Evolutionary conservation across 2,113 vertebrate species (phyloP), one percentile per base, ranked within the genome.

Genomic region (Mirounga angustirostris): DNA sequence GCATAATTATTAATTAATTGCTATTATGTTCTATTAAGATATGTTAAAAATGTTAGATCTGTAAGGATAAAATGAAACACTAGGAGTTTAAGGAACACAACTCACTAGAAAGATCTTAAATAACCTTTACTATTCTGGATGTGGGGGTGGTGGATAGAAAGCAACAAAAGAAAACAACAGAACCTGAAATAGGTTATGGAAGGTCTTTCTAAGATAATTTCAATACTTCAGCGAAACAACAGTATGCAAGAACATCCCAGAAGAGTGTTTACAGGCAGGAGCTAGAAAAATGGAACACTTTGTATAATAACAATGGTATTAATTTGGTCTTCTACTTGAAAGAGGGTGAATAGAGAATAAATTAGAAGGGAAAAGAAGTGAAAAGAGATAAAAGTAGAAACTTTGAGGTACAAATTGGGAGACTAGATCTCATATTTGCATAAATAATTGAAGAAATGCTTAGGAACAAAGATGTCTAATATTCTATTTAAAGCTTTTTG

Each of bases 281-380:
- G 1, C 28, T 86, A 28, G 36, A 86, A 79, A 89, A 28, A 4
- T 24, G 3, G 36, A 76, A 61, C 13, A 67, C 13, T 33, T 46
- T 79, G 36, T 65, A 2, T 36, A 84, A 69, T 61, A 43, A 83
- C 74, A 78, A 52, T 56, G 15, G 1, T 86, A 33, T 19, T 88
- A 63, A 81, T 71, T 69, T 81, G 4, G 14, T 69, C 85, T 93
- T 89, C 14, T 86, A 73, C 10, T 84, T 89, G 52, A 84, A 96
- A 96, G n/a, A 0, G 6, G 22, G 40, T 46, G 7, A 52, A 11
- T 10, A 86, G 82, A 82, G 69, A 83, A 61, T 74, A 58, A 89
- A 92, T 76, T 58, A 61, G 73, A 89, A 67, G 6, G 4, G 3
- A 76, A 61, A 52, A 87, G 22, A 91, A 83, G 71, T 22, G 10